Evolutionary conservation across 2,888 invertebrate species (phyloP).

Genomic region (Elysia crispata): DNA sequence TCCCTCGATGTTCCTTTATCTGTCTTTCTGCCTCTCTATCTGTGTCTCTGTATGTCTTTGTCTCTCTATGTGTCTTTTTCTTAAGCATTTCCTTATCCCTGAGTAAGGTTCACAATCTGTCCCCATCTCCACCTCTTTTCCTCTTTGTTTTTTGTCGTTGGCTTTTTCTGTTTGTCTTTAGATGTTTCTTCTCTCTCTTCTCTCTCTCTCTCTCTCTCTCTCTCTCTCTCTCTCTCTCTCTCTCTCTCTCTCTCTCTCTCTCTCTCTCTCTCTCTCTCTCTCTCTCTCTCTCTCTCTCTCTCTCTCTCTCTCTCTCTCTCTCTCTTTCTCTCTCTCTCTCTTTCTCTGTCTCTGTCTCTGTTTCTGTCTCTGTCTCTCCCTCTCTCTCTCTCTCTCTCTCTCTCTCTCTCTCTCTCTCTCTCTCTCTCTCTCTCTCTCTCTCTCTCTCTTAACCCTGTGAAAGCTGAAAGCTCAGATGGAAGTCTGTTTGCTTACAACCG

Average conservation of each 20-base stretch:
- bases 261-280: background rate
- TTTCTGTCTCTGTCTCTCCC: background rate
- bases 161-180: background rate
- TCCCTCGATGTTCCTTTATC: no score
- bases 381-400: background rate
- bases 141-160: no score
- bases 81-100: no score
- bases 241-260: background rate
- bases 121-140: no score
- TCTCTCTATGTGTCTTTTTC: background rate
- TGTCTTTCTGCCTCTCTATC: background rate
- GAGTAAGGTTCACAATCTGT: no score
- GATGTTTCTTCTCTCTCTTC: background rate
- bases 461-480: no score
- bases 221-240: no score
- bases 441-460: background rate
- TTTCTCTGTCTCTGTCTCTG: background rate
- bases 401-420: background rate
- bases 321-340: background rate
- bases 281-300: background rate
- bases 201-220: background rate
- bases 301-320: background rate
- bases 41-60: background rate
- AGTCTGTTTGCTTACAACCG: no score
- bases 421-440: constrained; percentile 9